A percentile compares a stretch with the other conserved stretches of the same genome.
These are phyloP conservation scores for Leptodirus hochenwartii DNA, from an alignment of 2,888 invertebrate species.

Conservation along the genomic window DNA sequence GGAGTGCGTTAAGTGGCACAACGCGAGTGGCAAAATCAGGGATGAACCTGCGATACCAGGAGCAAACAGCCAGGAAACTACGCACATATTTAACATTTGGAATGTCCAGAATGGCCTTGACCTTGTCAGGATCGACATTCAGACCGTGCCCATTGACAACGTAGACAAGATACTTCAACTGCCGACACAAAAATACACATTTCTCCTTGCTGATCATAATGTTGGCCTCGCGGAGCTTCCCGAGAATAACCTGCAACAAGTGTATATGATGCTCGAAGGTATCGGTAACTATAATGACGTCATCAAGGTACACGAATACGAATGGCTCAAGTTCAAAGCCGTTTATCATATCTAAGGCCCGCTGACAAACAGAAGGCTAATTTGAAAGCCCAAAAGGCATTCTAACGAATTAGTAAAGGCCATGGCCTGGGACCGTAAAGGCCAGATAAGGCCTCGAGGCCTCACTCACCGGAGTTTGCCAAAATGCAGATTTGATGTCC, in stretches of 20 bases:
- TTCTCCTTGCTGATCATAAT: constrained; percentile 16
- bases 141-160: constrained; percentile 16
- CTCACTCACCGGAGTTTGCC: constrained; percentile 13
- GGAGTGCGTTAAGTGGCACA: constrained; percentile 1
- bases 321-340: constrained; percentile 6
- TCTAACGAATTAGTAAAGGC: constrained; percentile 7
- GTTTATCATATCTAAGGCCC: constrained; percentile 4
- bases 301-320: constrained; percentile 12
- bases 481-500: constrained; percentile 16
- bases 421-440: constrained; percentile 9
- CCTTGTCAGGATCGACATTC: constrained; percentile 13
- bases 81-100: constrained; percentile 7
- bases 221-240: constrained; percentile 9
- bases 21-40: constrained; percentile 8
- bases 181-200: constrained; percentile 13
- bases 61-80: constrained; percentile 5
- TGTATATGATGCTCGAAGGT: constrained; percentile 13
- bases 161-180: constrained; percentile 19
- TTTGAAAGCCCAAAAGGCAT: constrained; percentile 9
- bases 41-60: constrained; percentile 10
- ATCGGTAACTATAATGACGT: constrained; percentile 12
- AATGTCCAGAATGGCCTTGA: constrained; percentile 11
- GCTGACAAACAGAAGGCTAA: constrained; percentile 6
- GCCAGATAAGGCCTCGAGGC: constrained; percentile 5
- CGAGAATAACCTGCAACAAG: constrained; percentile 10